Evolutionary conservation across 2,113 vertebrate genomes (phyloP).

Genomic region (Sander vitreus): DNA sequence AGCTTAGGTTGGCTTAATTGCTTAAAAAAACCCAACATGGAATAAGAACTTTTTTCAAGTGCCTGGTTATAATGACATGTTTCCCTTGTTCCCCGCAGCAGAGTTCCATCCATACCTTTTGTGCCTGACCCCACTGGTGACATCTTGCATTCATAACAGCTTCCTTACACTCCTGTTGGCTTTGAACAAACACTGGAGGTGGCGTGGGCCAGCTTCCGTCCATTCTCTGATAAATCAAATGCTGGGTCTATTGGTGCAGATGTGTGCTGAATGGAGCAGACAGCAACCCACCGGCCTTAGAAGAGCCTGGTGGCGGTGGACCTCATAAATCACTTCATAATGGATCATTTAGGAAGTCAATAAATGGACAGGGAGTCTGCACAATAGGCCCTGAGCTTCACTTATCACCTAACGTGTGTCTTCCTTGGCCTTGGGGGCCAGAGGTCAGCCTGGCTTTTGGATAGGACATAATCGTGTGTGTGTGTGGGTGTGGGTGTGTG

Average conservation of each 20-base stretch:
- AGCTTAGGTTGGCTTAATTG: neutral
- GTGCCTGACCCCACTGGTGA: slow-evolving; percentile 78
- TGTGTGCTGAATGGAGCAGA: slow-evolving; percentile 67
- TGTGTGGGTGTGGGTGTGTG: slow-evolving; percentile 14
- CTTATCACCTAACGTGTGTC: slow-evolving; percentile 75
- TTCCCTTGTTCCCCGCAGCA: slow-evolving; percentile 55
- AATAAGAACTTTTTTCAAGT: neutral
- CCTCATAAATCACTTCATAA: slow-evolving; percentile 85
- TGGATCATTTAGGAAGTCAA: slow-evolving; percentile 87
- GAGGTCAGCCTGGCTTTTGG: slow-evolving; percentile 68
- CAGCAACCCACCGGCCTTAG: slow-evolving; percentile 43
- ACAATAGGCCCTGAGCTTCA: slow-evolving; percentile 73
- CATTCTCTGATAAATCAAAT: slow-evolving; percentile 82
- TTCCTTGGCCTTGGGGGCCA: slow-evolving; percentile 67
- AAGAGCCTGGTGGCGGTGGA: slow-evolving; percentile 41
- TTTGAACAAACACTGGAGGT: slow-evolving; percentile 77
- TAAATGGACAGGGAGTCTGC: slow-evolving; percentile 74
- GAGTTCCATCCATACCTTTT: slow-evolving; percentile 60
- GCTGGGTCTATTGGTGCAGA: slow-evolving; percentile 59
- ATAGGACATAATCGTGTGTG: slow-evolving; percentile 56
- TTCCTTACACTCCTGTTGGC: slow-evolving; percentile 80
- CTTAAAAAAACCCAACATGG: neutral
- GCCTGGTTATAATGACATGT: slow-evolving; percentile 29
- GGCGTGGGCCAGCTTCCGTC: slow-evolving; percentile 76
- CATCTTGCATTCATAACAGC: slow-evolving; percentile 75